phyloP scores from a whole-genome alignment of 92 coral and sea anemone genomes.

The Heliopora coerulea region DNA sequence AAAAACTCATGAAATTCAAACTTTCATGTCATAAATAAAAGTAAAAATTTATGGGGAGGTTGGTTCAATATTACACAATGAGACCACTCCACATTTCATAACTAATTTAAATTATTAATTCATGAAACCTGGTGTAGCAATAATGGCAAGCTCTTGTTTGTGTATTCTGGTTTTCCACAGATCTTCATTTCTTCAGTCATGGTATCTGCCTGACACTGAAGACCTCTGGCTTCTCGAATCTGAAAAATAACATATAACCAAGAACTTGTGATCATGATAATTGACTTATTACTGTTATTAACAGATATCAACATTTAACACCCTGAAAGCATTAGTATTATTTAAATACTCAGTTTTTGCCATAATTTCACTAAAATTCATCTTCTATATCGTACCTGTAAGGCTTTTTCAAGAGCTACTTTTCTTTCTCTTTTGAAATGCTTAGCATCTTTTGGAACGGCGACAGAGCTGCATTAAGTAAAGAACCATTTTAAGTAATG shows the following conservation, averaged over 20 bases:
- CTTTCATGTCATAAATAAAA: too few relatives aligned
- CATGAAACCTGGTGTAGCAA: conserved; percentile 91
- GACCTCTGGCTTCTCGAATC: conserved; percentile 88
- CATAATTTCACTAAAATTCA: neutral
- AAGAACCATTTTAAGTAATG: too few relatives aligned
- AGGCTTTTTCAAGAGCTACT: conserved; percentile 74
- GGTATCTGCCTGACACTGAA: conserved; percentile 80
- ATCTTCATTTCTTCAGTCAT: conserved; percentile 93
- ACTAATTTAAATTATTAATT: neutral
- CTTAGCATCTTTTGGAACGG: conserved; percentile 92
- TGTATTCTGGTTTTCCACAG: conserved; percentile 71
- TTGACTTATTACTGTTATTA: too few relatives aligned
- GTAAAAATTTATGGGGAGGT: too few relatives aligned
- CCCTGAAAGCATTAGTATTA: too few relatives aligned
- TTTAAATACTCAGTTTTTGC: neutral
- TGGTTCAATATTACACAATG: too few relatives aligned
- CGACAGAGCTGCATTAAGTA: conserved; percentile 67
- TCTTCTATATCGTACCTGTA: conserved; percentile 70
- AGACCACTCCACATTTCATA: too few relatives aligned
- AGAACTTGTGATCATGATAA: too few relatives aligned
- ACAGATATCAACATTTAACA: too few relatives aligned
- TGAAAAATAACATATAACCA: conserved; percentile 28
- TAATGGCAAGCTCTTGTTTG: conserved; percentile 87
- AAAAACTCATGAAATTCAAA: too few relatives aligned
- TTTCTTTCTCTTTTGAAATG: conserved; percentile 94